These are phyloP conservation scores for Acanthosepion lycidas DNA, from an alignment of 2,888 invertebrate genomes.

Conservation along the genomic window DNA sequence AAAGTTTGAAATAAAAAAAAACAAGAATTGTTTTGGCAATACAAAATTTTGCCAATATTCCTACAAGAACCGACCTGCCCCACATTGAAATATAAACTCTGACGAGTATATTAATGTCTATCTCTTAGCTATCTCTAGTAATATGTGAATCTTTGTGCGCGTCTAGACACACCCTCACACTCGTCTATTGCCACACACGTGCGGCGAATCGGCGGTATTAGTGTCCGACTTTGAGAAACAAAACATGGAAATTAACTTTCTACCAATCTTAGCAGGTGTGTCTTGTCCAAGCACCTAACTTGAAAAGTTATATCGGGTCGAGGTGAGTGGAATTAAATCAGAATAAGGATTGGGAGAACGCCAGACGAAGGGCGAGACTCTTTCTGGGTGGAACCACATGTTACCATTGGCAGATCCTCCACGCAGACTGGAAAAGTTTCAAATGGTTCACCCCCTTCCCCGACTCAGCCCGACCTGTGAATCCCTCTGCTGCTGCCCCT, in stretches of 20 bases:
- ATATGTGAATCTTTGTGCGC: neutral
- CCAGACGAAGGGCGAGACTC: constrained; percentile 13
- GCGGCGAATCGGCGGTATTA: neutral
- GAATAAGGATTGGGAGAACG: neutral
- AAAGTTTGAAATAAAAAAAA: no score
- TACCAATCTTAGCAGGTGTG: neutral
- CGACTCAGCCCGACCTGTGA: neutral
- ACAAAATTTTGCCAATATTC: neutral
- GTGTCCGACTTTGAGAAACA: neutral
- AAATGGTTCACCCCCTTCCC: neutral
- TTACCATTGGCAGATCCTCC: constrained; percentile 33
- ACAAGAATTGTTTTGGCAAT: neutral
- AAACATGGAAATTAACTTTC: neutral
- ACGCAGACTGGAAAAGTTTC: constrained; percentile 7
- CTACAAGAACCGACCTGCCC: neutral
- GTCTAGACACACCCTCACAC: neutral
- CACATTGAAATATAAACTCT: no score
- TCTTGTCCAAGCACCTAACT: neutral
- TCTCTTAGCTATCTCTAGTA: no score
- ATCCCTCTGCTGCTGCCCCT: neutral
- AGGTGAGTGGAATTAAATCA: no score
- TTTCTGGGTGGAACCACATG: constrained; percentile 33
- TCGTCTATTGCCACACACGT: neutral
- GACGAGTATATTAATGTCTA: no score
- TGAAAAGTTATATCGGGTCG: neutral